Evolutionary conservation across 2,797 vertebrate species (phyloP).

Genomic region (Coracias cyanogaster): DNA sequence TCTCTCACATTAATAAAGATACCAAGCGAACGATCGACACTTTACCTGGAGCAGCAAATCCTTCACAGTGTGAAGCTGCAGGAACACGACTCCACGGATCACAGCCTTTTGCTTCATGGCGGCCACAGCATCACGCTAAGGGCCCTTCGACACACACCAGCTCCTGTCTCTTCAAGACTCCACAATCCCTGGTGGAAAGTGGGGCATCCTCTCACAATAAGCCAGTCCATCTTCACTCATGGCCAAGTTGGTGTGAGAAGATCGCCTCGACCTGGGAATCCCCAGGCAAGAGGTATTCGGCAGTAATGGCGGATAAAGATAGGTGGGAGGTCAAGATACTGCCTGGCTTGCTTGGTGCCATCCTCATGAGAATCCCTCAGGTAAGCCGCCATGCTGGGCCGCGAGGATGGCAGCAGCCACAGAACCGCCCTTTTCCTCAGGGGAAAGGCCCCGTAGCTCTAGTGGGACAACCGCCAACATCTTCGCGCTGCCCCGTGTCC

Average conservation of each 20-base stretch:
- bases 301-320: accelerated
- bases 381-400: accelerated
- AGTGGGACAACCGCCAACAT: accelerated
- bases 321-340: accelerated
- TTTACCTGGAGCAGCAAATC: background rate
- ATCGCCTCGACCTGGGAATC: background rate
- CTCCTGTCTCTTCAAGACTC: background rate
- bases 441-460: background rate
- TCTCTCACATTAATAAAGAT: background rate
- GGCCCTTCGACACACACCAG: accelerated
- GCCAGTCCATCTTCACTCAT: accelerated
- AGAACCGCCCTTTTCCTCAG: background rate
- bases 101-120: accelerated
- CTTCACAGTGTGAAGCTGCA: background rate
- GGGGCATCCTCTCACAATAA: accelerated
- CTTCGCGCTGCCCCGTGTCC: accelerated
- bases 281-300: accelerated
- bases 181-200: accelerated
- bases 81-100: accelerated
- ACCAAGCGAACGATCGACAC: accelerated
- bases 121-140: accelerated
- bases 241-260: background rate
- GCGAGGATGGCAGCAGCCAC: accelerated
- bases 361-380: accelerated
- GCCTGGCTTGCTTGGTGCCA: accelerated